Evolutionary conservation across 2,888 invertebrate species (phyloP).

Genomic region (Tridacna crocea): DNA sequence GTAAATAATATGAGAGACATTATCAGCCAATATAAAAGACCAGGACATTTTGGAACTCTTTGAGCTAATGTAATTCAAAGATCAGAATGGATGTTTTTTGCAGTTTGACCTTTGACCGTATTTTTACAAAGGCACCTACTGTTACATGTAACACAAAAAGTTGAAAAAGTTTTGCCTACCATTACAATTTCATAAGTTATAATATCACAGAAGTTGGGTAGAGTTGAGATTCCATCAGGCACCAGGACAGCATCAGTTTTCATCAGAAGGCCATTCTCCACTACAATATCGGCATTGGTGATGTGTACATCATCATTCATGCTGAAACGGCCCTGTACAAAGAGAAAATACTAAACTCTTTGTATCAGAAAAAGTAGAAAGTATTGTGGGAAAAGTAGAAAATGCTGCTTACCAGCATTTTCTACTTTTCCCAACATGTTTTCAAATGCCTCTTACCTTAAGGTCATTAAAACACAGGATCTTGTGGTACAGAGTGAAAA

Average conservation of each 20-base stretch:
- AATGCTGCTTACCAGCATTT: too few species aligned
- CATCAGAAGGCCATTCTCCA: constrained; percentile 73
- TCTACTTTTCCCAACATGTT: too few species aligned
- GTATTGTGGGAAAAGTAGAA: too few species aligned
- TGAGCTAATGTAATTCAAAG: too few species aligned
- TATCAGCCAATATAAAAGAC: too few species aligned
- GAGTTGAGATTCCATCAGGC: constrained; percentile 64
- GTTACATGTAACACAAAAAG: background rate
- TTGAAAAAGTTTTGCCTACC: constrained; percentile 44
- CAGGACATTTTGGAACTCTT: too few species aligned
- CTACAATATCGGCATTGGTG: constrained; percentile 75
- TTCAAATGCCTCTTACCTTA: too few species aligned
- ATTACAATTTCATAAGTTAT: constrained; percentile 49
- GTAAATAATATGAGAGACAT: too few species aligned
- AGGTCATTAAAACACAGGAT: too few species aligned
- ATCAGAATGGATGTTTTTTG: background rate
- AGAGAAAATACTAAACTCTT: too few species aligned
- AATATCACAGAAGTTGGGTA: constrained; percentile 74
- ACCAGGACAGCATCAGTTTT: constrained; percentile 71
- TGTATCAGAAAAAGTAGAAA: too few species aligned
- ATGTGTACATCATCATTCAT: constrained; percentile 70
- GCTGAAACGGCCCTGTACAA: constrained; percentile 68
- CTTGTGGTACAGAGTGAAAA: too few species aligned
- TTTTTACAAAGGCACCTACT: background rate
- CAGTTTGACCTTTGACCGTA: background rate